These are phyloP conservation scores for Silurus glanis DNA, from an alignment of 2,113 vertebrate genomes.

Conservation along the genomic window DNA sequence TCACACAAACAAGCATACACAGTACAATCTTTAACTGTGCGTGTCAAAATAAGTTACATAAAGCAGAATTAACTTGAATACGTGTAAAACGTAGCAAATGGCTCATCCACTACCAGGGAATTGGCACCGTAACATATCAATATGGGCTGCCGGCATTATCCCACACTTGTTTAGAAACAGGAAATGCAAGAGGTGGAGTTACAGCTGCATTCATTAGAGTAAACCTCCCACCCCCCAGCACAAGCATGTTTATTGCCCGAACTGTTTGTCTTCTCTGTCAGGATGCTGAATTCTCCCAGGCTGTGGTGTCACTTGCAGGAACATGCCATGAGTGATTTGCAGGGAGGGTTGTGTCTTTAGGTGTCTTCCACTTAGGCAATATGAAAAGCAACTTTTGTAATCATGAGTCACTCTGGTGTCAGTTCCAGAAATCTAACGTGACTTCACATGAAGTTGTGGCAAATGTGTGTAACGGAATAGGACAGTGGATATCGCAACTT, in stretches of 20 bases:
- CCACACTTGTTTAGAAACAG: conserved; percentile 12
- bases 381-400: background rate
- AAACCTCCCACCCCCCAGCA: conserved; percentile 11
- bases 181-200: background rate
- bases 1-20: no score
- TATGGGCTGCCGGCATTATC: conserved; percentile 5
- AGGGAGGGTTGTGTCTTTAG: conserved; percentile 45
- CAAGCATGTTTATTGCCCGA: conserved; percentile 35
- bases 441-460: background rate
- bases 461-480: background rate
- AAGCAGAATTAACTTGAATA: no score
- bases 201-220: background rate
- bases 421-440: background rate
- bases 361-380: background rate
- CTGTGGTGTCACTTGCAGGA: conserved; percentile 65
- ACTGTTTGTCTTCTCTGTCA: background rate
- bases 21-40: no score
- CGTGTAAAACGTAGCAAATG: background rate
- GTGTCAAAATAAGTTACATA: no score
- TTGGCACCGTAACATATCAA: background rate
- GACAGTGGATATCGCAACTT: background rate
- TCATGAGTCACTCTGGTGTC: background rate
- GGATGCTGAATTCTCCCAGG: conserved; percentile 25
- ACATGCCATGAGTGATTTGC: conserved; percentile 59
- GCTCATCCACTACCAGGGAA: background rate